Conservation (phyloP, 2,888 invertebrate genomes). For the Troglohyphantes excavatus region DNA sequence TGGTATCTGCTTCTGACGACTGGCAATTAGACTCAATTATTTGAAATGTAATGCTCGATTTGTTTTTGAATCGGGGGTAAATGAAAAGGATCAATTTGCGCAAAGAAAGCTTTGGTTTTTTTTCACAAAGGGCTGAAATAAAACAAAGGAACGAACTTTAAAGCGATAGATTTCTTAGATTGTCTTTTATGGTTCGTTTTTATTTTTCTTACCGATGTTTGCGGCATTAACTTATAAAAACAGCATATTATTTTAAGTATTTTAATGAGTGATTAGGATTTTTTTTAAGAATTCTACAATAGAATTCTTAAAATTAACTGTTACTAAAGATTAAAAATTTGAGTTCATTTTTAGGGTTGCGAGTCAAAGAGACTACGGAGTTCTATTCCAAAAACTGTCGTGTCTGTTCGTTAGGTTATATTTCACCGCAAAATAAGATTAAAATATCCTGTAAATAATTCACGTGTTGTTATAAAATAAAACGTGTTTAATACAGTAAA, state of each 20-base stretch:
- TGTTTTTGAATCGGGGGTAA: constrained; percentile 61
- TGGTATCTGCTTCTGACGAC: constrained; percentile 76
- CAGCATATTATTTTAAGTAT: background rate
- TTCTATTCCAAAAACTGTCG: too few relatives aligned
- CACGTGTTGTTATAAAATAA: too few relatives aligned
- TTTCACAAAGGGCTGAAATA: constrained; percentile 36
- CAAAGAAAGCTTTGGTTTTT: constrained; percentile 27
- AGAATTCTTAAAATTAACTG: background rate
- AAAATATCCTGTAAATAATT: too few relatives aligned
- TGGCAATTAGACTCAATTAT: constrained; percentile 77
- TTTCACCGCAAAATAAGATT: too few relatives aligned
- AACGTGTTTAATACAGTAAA: too few relatives aligned
- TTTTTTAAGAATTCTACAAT: background rate
- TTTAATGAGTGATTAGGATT: background rate
- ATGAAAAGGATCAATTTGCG: constrained; percentile 54
- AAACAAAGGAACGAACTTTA: constrained; percentile 1
- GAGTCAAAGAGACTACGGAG: too few relatives aligned
- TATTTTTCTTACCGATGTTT: background rate
- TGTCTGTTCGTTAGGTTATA: too few relatives aligned
- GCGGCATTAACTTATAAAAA: constrained; percentile 1
- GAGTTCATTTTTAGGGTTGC: too few relatives aligned
- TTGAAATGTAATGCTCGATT: constrained; percentile 75
- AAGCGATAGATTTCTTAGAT: background rate
- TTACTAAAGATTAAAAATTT: too few relatives aligned
- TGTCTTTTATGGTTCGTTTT: constrained; percentile 9